Conservation (phyloP, 2,113 vertebrate genomes). For the Columbina picui region DNA sequence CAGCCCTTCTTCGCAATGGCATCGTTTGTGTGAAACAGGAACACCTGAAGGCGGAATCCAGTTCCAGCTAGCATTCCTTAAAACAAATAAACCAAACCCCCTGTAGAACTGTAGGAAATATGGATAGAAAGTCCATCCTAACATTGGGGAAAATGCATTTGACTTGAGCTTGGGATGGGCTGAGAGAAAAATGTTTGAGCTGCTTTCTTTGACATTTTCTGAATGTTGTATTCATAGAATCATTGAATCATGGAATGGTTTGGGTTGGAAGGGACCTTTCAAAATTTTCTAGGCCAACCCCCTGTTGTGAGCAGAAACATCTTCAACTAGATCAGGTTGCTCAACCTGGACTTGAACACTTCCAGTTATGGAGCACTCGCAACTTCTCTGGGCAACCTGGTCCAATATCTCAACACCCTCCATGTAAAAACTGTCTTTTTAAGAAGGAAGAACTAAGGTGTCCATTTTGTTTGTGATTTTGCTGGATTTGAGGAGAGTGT, state of each 20-base stretch:
- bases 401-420: background rate
- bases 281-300: background rate
- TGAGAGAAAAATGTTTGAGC: background rate
- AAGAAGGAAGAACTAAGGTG: background rate
- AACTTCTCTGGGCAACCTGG: background rate
- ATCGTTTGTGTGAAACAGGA: background rate
- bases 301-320: background rate
- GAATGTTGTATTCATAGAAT: background rate
- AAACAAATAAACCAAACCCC: background rate
- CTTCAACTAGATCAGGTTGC: background rate
- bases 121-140: background rate
- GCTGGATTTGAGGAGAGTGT: background rate
- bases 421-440: background rate
- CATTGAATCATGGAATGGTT: background rate
- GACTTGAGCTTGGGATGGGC: background rate
- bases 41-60: background rate
- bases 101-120: background rate
- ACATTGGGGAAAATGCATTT: background rate
- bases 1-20: background rate
- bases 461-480: background rate
- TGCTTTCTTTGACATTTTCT: background rate
- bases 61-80: background rate
- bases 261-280: background rate
- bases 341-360: background rate
- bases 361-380: accelerated